These are phyloP conservation scores for Hystrix brachyura DNA, from an alignment of 2,113 vertebrate genomes.

Conservation along the genomic window DNA sequence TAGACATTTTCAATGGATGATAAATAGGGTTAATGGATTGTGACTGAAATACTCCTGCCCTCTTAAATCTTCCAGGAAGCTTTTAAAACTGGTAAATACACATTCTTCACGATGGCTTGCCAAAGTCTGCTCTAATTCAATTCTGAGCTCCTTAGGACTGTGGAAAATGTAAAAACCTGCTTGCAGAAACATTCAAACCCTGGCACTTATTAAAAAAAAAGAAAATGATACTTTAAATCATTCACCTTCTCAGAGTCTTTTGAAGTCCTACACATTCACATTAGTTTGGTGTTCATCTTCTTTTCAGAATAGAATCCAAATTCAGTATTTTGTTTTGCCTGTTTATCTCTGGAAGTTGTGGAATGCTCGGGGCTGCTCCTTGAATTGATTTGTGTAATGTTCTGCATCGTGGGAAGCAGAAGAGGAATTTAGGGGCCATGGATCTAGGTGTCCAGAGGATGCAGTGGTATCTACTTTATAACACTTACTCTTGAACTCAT, in stretches of 20 bases:
- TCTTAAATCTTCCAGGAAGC: conserved; percentile 79
- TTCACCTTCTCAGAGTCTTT: conserved; percentile 44
- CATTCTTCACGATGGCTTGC: conserved; percentile 67
- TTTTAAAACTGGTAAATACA: conserved; percentile 70
- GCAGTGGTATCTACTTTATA: not conserved
- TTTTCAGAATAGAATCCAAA: conserved; percentile 53
- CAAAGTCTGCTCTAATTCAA: conserved; percentile 51
- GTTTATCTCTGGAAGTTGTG: conserved; percentile 10
- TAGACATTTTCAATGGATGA: conserved; percentile 75
- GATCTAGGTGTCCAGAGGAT: not conserved
- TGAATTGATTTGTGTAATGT: not conserved
- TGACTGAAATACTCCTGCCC: conserved; percentile 72
- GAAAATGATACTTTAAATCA: not conserved
- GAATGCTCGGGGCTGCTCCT: not conserved
- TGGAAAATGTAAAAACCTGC: conserved; percentile 62
- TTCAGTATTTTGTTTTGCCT: conserved; percentile 55
- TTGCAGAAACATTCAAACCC: conserved; percentile 56
- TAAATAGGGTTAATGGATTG: conserved; percentile 82
- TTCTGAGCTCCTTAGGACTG: conserved; percentile 73
- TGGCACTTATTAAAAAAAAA: not conserved
- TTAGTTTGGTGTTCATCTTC: conserved; percentile 35
- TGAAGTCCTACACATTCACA: not conserved
- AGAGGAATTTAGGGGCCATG: not conserved
- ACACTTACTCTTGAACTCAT: not conserved
- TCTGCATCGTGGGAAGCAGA: not conserved